Base-by-base conservation (phyloP, 2,113 vertebrate genomes). In the Bostrychus sinensis region DNA sequence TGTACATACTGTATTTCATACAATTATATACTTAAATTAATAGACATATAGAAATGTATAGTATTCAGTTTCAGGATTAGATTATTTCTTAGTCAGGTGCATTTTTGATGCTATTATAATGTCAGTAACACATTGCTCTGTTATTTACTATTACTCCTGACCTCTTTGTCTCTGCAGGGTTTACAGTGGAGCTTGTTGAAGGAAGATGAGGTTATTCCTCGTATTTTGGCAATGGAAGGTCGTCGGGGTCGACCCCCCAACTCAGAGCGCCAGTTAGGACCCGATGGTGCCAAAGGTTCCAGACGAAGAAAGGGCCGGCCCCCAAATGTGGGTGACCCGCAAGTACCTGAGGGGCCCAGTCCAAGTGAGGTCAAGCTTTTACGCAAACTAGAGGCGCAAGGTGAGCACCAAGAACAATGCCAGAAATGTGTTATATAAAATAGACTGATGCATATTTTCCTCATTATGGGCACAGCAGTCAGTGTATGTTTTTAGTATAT, bases 131-230 rank as follows among this genome's bases (percentile, higher is more conserved):
- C 22, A 30, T 17, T 51, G 25, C 59, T 57, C 65, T 58, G 22
- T 50, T 2, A 26, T 67, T 67, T 30, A 54, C 25, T 13, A 13
- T 72, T 28, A 26, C n/a, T 53, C 26, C 56, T 25, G 22, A 26
- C 56, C 43, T 57, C 46, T 37, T n/a, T 39, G 12, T 38, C 61
- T 37, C 60, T 68, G 56, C 87, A 99, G 97, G 97, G 97, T 56
- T 89, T 98, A 91, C 97, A 98, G 89, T 99, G 97, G 97, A 96
- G 91, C 89, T 91, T 96, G 38, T 91, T 99, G 91, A 96, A 95
- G 81, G 95, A 97, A 66, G 96, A 98, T 66, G 97, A 98, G 43
- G 93, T 98, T 23, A 79, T 96, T 84, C 96, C 96, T 60, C 93
- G 83, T 13, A 94, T 99, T 89, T 90, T 95, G 86, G 94, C 95